A percentile compares a stretch with the other conserved stretches of the same genome.
These are phyloP conservation scores for Zalophus californianus DNA, from an alignment of 2,797 vertebrate species.

Conservation along the genomic window DNA sequence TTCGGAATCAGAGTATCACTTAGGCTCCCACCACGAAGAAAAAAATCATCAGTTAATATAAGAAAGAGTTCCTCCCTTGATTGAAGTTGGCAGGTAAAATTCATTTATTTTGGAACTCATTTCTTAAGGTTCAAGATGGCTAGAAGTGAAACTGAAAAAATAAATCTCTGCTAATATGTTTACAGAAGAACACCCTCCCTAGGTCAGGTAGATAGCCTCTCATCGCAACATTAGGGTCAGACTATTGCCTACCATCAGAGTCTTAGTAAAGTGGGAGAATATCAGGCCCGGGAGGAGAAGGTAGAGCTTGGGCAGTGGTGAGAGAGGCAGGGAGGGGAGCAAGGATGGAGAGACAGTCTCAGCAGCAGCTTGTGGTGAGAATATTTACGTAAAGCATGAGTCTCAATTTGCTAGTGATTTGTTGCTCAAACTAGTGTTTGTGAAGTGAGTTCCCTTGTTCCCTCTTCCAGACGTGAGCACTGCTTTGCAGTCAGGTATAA, in stretches of 20 bases:
- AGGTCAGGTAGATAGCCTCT: neutral
- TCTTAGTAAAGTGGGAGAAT: neutral
- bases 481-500: neutral
- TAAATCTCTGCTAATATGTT: neutral
- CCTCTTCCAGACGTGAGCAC: neutral
- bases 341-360: neutral
- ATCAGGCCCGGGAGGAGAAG: neutral
- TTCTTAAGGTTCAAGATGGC: conserved; percentile 46
- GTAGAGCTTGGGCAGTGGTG: neutral
- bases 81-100: conserved; percentile 61
- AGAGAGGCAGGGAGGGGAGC: neutral
- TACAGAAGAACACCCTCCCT: neutral
- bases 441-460: neutral
- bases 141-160: conserved; percentile 58
- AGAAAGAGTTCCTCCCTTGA: neutral
- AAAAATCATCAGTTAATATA: conserved; percentile 20
- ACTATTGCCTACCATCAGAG: conserved; percentile 12
- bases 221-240: neutral
- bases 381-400: neutral
- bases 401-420: neutral
- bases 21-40: neutral
- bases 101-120: conserved; percentile 41
- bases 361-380: neutral
- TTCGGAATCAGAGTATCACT: conserved; percentile 40
- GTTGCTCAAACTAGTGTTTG: neutral